Conservation (phyloP, 2,797 vertebrate genomes). For the Sebastes oblongus region DNA sequence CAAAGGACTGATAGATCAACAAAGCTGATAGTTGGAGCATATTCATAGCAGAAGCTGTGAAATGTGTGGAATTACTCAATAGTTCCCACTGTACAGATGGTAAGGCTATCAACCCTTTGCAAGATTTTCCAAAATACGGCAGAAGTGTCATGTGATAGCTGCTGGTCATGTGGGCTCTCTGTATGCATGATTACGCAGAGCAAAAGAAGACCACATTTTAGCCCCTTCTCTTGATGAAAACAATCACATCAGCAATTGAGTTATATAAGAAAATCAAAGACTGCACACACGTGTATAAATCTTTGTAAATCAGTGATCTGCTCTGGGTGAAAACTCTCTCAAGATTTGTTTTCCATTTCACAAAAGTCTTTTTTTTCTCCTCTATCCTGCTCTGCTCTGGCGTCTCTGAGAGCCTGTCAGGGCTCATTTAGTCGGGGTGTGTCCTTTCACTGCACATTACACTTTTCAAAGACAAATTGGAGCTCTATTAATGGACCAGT, state of each 20-base stretch:
- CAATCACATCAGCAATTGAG: neutral
- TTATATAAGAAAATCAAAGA: neutral
- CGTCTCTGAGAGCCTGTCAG: slow-evolving; percentile 49
- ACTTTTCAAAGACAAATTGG: slow-evolving; percentile 53
- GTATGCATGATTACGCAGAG: neutral
- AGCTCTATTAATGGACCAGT: slow-evolving; percentile 41
- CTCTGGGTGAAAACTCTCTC: neutral
- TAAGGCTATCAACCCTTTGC: slow-evolving; percentile 22
- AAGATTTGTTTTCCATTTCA: slow-evolving; percentile 44
- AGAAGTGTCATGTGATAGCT: slow-evolving; percentile 10
- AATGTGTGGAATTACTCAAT: slow-evolving; percentile 18
- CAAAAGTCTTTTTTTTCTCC: neutral
- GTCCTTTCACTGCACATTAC: slow-evolving; percentile 47
- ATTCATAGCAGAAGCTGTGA: slow-evolving; percentile 17
- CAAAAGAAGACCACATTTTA: neutral
- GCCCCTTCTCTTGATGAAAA: neutral
- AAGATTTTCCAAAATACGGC: slow-evolving; percentile 39
- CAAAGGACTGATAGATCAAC: neutral
- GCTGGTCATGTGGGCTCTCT: neutral
- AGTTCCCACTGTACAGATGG: slow-evolving; percentile 23
- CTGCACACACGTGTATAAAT: neutral
- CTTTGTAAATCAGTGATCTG: neutral
- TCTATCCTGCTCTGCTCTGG: slow-evolving; percentile 12
- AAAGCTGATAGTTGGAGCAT: neutral
- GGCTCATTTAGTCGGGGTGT: slow-evolving; percentile 69